These are phyloP conservation scores for Nematostella vectensis DNA, from an alignment of 92 coral and sea anemone species.

Conservation along the genomic window DNA sequence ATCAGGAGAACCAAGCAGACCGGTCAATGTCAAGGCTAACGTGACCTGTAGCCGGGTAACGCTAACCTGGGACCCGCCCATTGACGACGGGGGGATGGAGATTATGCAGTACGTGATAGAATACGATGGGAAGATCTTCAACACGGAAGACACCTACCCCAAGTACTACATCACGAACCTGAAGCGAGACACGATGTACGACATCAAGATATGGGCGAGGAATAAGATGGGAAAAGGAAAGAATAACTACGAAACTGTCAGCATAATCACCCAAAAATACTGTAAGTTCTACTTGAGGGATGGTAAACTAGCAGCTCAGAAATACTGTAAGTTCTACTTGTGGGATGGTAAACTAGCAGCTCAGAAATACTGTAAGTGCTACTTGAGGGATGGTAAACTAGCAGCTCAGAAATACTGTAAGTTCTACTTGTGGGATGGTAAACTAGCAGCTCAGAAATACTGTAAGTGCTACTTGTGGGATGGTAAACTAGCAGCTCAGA, in stretches of 20 bases:
- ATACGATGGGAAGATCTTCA: conserved; percentile 11
- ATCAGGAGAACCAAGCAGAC: conserved; percentile 20
- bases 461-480: too few species aligned
- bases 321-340: too few species aligned
- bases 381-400: too few species aligned
- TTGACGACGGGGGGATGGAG: conserved; percentile 22
- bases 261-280: conserved; percentile 22
- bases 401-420: too few species aligned
- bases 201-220: conserved; percentile 18
- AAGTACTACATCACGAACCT: conserved; percentile 15
- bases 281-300: conserved; percentile 26
- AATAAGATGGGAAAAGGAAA: conserved; percentile 28
- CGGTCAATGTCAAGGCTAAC: conserved; percentile 14
- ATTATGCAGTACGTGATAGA: conserved; percentile 22
- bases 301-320: too few species aligned
- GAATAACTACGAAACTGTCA: conserved; percentile 21
- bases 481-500: too few species aligned
- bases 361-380: too few species aligned
- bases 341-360: too few species aligned
- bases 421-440: too few species aligned
- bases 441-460: too few species aligned
- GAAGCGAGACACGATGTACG: conserved; percentile 5
- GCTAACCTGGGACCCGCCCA: conserved; percentile 27
- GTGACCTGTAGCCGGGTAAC: conserved; percentile 14
- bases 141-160: conserved; percentile 30